Conservation (phyloP, 2,113 vertebrate species). For the Odocoileus hemionus region DNA sequence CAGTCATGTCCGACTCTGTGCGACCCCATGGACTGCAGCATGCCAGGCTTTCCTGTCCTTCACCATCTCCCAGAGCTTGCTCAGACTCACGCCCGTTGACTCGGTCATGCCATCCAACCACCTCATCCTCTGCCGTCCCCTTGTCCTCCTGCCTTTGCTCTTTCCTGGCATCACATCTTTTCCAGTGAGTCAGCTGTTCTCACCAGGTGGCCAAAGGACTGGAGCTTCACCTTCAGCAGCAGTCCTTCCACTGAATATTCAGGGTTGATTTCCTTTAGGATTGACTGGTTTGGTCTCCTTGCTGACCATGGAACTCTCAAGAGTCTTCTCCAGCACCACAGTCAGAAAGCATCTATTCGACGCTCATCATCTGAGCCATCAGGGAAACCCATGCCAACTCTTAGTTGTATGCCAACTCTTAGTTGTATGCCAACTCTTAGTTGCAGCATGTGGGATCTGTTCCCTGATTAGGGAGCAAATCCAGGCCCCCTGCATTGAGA, state of each 20-base stretch:
- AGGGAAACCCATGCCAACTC: neutral
- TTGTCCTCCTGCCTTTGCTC: neutral
- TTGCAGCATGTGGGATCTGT: neutral
- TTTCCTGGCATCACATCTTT: neutral
- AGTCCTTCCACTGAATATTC: neutral
- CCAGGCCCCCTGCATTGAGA: neutral
- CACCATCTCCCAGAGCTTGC: neutral
- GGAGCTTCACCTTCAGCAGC: neutral
- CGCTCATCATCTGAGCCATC: neutral
- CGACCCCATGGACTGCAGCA: neutral
- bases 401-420: neutral
- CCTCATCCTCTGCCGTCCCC: neutral
- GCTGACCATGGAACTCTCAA: neutral
- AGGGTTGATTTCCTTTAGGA: neutral
- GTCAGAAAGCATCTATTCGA: neutral
- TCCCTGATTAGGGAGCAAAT: neutral
- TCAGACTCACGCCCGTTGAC: neutral
- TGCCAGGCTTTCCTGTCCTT: neutral
- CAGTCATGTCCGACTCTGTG: neutral
- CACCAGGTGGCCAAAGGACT: neutral
- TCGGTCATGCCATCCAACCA: neutral
- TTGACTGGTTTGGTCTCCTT: neutral
- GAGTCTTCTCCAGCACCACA: neutral
- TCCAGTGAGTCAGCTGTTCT: neutral
- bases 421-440: neutral